Evolutionary conservation across 2,113 vertebrate genomes (phyloP).

Genomic region (Picathartes gymnocephalus): DNA sequence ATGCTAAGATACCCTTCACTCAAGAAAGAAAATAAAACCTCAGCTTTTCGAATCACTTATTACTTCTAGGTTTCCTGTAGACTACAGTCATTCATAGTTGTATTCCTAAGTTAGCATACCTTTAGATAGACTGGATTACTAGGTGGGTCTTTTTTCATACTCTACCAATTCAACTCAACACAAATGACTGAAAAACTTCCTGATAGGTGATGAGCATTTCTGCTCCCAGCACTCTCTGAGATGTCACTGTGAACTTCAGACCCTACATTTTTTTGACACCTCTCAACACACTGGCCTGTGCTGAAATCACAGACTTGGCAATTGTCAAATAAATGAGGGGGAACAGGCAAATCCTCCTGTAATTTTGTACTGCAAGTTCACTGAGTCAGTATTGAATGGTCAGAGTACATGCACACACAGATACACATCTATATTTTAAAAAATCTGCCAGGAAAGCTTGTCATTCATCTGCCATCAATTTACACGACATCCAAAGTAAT

Average conservation of each 20-base stretch:
- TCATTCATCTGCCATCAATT: background rate
- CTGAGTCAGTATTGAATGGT: background rate
- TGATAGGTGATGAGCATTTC: background rate
- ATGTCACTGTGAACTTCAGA: background rate
- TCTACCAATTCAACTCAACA: background rate
- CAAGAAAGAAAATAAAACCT: background rate
- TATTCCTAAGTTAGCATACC: background rate
- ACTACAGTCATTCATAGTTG: background rate
- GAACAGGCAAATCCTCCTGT: background rate
- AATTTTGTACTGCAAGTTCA: background rate
- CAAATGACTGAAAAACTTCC: background rate
- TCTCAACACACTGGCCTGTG: background rate
- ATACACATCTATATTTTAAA: background rate
- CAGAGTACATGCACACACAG: fast-evolving
- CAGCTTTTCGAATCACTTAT: background rate
- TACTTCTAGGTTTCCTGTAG: background rate
- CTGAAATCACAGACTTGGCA: background rate
- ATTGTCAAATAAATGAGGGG: background rate
- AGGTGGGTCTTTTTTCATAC: background rate
- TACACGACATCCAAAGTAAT: background rate
- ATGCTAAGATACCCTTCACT: background rate
- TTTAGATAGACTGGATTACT: background rate
- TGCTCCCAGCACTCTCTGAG: background rate
- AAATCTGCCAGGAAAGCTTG: background rate
- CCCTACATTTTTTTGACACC: background rate